Conservation (phyloP, 2,888 invertebrate genomes). For the Polymixis lichenea region DNA sequence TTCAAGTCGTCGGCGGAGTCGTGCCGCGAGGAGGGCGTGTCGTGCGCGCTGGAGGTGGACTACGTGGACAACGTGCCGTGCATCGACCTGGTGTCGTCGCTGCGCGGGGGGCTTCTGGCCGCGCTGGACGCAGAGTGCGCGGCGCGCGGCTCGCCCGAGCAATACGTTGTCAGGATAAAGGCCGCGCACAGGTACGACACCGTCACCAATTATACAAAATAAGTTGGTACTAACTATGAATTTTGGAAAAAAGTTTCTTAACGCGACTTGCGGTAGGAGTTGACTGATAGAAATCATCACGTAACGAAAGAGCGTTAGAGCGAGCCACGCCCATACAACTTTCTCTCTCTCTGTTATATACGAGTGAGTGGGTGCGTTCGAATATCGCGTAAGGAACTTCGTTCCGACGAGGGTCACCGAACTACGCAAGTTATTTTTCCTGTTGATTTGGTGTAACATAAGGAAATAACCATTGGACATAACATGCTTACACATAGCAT, state of each 20-base stretch:
- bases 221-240: neutral
- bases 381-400: neutral
- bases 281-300: too few species aligned
- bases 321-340: too few species aligned
- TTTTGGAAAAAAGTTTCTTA: too few species aligned
- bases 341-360: too few species aligned
- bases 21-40: conserved; percentile 97
- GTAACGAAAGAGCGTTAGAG: too few species aligned
- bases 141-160: conserved; percentile 93
- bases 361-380: too few species aligned
- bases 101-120: conserved; percentile 97
- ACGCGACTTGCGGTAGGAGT: too few species aligned
- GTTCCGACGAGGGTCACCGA: neutral
- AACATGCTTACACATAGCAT: neutral
- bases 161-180: conserved; percentile 82
- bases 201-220: neutral
- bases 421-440: too few species aligned
- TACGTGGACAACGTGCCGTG: conserved; percentile 99
- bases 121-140: conserved; percentile 98
- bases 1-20: conserved; percentile 98
- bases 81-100: conserved; percentile 98
- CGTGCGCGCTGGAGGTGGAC: conserved; percentile 96
- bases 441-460: too few species aligned
- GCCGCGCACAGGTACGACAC: conserved; percentile 77
- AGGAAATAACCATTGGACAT: too few species aligned